Evolutionary conservation across 2,797 vertebrate genomes (phyloP).

Genomic region (Botia kubotai): DNA sequence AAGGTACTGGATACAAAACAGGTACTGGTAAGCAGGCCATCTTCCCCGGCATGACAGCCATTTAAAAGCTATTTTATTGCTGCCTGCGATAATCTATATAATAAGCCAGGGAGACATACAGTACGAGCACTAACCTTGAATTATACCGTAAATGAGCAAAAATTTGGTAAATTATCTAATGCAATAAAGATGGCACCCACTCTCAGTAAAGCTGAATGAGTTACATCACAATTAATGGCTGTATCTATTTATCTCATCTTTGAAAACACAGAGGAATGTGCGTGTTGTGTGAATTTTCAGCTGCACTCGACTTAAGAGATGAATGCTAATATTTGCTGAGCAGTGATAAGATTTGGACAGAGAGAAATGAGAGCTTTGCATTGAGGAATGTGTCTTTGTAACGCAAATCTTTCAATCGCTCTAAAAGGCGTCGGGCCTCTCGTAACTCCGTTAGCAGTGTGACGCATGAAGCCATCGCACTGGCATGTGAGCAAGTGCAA

Average conservation of each 20-base stretch:
- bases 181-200: constrained; percentile 14
- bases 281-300: constrained; percentile 11
- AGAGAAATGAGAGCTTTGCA: not conserved
- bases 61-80: constrained; percentile 58
- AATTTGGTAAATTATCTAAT: constrained; percentile 27
- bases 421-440: not conserved
- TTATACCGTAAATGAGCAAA: constrained; percentile 26
- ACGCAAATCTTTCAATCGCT: constrained; percentile 57
- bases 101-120: constrained; percentile 29
- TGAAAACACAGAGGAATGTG: constrained; percentile 11
- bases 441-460: not conserved
- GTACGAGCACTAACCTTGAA: constrained; percentile 41
- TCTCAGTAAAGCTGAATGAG: constrained; percentile 19
- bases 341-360: constrained; percentile 63
- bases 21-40: constrained; percentile 24
- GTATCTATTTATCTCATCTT: constrained; percentile 18
- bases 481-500: not conserved
- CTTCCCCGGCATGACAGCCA: not conserved
- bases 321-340: constrained; percentile 70
- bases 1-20: constrained; percentile 33
- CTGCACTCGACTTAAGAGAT: constrained; percentile 19
- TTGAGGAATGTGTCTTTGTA: constrained; percentile 67
- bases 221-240: not conserved
- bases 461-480: constrained; percentile 34
- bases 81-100: constrained; percentile 52